A percentile compares a stretch with the other conserved stretches of the same genome.
Evolutionary conservation across 2,888 invertebrate genomes (phyloP).

Genomic region (Hyles lineata): DNA sequence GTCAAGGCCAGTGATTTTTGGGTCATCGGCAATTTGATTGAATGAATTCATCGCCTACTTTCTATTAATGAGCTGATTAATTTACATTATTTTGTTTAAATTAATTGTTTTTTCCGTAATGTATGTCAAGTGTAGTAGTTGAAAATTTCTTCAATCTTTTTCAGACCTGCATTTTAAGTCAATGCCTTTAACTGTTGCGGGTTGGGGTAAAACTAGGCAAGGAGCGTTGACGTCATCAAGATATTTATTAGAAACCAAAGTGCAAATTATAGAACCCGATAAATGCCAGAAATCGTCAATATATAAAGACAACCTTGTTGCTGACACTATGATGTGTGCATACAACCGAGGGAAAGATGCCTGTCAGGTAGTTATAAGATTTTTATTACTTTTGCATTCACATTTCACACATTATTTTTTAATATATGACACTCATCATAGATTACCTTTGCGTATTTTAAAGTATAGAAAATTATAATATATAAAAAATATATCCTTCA

Average conservation of each 20-base stretch:
- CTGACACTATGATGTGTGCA: slow-evolving; percentile 85
- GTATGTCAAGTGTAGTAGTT: too few relatives aligned
- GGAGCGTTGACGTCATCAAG: slow-evolving; percentile 72
- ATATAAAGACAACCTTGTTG: slow-evolving; percentile 71
- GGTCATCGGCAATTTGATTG: too few relatives aligned
- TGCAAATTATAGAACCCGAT: slow-evolving; percentile 66
- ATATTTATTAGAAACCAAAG: slow-evolving; percentile 79
- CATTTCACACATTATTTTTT: too few relatives aligned
- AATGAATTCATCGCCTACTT: too few relatives aligned
- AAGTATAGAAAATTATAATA: too few relatives aligned
- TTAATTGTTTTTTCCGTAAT: too few relatives aligned
- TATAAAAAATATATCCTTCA: too few relatives aligned
- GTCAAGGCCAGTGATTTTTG: too few relatives aligned
- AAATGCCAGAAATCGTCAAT: slow-evolving; percentile 68
- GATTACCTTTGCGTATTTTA: too few relatives aligned
- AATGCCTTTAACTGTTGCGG: slow-evolving; percentile 70
- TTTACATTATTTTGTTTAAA: too few relatives aligned
- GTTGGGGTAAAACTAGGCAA: slow-evolving; percentile 79
- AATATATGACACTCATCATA: too few relatives aligned
- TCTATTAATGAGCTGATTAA: too few relatives aligned
- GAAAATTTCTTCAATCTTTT: slow-evolving; percentile 30
- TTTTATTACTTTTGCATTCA: background rate
- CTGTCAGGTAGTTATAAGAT: slow-evolving; percentile 80
- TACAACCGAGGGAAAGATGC: slow-evolving; percentile 85
- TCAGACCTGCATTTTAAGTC: slow-evolving; percentile 68